Evolutionary conservation across 2,888 invertebrate species (phyloP).

Genomic region (Caenorhabditis angaria): DNA sequence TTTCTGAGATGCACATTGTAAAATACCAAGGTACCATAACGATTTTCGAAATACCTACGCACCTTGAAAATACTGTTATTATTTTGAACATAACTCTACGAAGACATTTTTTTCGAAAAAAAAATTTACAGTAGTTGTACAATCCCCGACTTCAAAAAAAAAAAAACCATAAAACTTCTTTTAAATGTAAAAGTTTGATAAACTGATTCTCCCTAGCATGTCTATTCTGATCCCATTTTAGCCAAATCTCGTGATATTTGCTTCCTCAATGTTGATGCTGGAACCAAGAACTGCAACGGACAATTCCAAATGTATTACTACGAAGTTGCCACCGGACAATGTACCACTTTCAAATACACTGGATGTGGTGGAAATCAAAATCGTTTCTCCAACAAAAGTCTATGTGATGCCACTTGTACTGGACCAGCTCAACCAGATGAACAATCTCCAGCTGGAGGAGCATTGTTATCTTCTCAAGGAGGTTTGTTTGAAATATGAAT

Average conservation of each 20-base stretch:
- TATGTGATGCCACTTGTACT: conserved; percentile 62
- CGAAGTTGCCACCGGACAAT: conserved; percentile 66
- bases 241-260: conserved; percentile 55
- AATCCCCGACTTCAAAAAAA: no score
- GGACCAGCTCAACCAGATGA: conserved; percentile 15
- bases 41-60: no score
- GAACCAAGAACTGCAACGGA: conserved; percentile 62
- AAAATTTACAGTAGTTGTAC: no score
- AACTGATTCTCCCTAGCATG: no score
- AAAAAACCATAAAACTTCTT: no score
- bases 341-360: conserved; percentile 67
- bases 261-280: conserved; percentile 63
- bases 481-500: not conserved
- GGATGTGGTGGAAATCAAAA: conserved; percentile 71
- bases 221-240: not conserved
- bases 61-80: no score
- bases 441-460: not conserved
- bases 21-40: no score
- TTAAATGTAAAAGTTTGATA: no score
- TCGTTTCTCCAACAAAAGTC: conserved; percentile 59
- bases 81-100: no score
- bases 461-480: not conserved
- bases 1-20: no score
- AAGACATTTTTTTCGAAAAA: no score
- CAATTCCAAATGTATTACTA: conserved; percentile 67